Conservation (phyloP, 1,140 invertebrate species). For the Muscidifurax raptorellus region DNA sequence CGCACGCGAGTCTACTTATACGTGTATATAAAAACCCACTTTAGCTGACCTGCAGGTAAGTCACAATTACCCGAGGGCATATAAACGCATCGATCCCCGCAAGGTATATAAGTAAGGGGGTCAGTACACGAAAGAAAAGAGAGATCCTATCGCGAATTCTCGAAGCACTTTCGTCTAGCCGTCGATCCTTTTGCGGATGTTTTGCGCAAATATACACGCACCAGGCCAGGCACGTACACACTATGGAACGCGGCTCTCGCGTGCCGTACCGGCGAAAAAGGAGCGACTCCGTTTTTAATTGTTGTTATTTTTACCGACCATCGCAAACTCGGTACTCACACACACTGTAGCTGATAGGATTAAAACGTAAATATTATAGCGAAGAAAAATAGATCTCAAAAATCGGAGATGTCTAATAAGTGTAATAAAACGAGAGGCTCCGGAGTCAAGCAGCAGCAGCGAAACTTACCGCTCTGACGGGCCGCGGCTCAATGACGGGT, state of each 20-base stretch:
- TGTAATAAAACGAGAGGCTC: neutral
- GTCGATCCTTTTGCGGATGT: neutral
- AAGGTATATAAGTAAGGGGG: neutral
- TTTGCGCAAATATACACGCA: neutral
- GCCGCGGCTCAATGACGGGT: constrained; percentile 49
- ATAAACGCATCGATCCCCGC: neutral
- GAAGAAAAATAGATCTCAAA: neutral
- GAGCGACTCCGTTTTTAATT: neutral
- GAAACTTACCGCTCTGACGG: constrained; percentile 51
- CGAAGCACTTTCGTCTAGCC: neutral
- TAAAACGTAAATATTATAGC: too few relatives aligned
- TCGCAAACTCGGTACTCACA: neutral
- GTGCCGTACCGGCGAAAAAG: neutral
- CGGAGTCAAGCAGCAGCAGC: neutral
- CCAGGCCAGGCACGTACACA: neutral
- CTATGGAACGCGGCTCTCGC: neutral
- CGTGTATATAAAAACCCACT: neutral
- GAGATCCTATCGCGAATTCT: neutral
- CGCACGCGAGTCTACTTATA: neutral
- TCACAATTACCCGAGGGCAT: neutral
- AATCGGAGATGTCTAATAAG: neutral
- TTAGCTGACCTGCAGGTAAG: neutral
- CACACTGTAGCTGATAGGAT: too few relatives aligned
- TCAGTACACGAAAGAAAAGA: neutral
- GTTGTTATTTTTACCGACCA: neutral